Base-by-base conservation (phyloP, 2,113 vertebrate species). In the Protobothrops mucrosquamatus region DNA sequence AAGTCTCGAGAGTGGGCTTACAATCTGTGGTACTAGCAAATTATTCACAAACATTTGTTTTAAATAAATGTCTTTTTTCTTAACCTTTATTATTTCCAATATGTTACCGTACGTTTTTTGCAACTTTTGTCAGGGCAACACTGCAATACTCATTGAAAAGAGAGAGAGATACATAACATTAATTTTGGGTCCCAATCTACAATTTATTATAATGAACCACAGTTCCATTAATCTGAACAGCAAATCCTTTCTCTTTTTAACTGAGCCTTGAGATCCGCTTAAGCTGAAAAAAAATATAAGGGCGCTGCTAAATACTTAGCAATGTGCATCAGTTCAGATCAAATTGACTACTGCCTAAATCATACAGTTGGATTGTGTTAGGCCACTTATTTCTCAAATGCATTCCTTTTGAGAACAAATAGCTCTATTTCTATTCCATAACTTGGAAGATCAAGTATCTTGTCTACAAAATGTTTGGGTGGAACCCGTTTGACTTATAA, bases 371-470 rank as follows among this genome's bases (percentile, higher is more conserved):
- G 94, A 90, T 92, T 95, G 94, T 94, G 86, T 26, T 89, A 90
- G 87, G 55, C 26, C 14, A 39, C 57, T 94, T 91, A 39, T 87
- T 88, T 93, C 93, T 88, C 69, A 90, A 93, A 91, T 64, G 81
- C 0, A 43, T 95, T 93, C 74, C 61, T 61, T 94, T 93, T 94
- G 88, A 92, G 92, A 91, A 91, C 91, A 85, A 87, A 92, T 92
- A 9, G 87, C 69, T 74, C 88, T 93, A 90, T n/a, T 96, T 92
- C 93, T 88, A 22, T 54, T n/a, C 93, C 57, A 89, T 88, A 93
- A 89, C 59, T 89, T 90, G 90, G 64, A 94, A 95, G 94, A 96
- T 85, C 93, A 95, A 91, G 92, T 95, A 96, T 95, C 92, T 61
- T 59, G 87, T 93, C 87, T 88, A 87, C 93, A 94, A 74, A 61